phyloP scores from a whole-genome alignment of 1,140 invertebrate species.

The Contarinia nasturtii region DNA sequence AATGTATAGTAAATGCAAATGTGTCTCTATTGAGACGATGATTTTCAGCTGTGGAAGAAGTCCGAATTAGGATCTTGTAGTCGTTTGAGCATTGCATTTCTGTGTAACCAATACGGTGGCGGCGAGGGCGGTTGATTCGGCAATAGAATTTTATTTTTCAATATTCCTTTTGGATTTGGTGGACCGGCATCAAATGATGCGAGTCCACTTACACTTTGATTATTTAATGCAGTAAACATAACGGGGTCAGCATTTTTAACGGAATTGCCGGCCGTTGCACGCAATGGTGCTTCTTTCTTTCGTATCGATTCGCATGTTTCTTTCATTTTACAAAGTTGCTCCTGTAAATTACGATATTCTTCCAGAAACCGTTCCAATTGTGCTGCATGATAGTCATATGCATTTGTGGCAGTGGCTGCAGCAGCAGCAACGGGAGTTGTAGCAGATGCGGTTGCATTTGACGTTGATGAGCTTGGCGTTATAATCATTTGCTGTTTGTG shows the following conservation, averaged over 20 bases:
- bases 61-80: conserved; percentile 14
- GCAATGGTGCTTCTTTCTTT: conserved; percentile 27
- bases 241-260: conserved; percentile 20
- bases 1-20: neutral
- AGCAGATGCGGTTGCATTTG: conserved; percentile 5
- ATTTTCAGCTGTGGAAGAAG: conserved; percentile 21
- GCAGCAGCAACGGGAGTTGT: conserved; percentile 24
- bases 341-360: conserved; percentile 51
- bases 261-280: conserved; percentile 20
- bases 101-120: conserved; percentile 21
- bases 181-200: conserved; percentile 11
- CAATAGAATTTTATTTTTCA: conserved; percentile 32
- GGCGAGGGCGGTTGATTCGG: conserved; percentile 25
- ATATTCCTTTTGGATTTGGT: conserved; percentile 27
- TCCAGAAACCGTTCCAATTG: conserved; percentile 56
- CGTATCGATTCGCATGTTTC: conserved; percentile 45
- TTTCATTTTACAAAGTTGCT: conserved; percentile 57
- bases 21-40: neutral
- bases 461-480: neutral
- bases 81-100: conserved; percentile 22
- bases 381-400: conserved; percentile 55
- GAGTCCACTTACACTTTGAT: conserved; percentile 5
- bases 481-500: neutral
- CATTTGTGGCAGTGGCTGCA: conserved; percentile 24
- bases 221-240: conserved; percentile 14